These are phyloP conservation scores for Paradisaea rubra DNA, from an alignment of 2,113 vertebrate species.

Conservation along the genomic window DNA sequence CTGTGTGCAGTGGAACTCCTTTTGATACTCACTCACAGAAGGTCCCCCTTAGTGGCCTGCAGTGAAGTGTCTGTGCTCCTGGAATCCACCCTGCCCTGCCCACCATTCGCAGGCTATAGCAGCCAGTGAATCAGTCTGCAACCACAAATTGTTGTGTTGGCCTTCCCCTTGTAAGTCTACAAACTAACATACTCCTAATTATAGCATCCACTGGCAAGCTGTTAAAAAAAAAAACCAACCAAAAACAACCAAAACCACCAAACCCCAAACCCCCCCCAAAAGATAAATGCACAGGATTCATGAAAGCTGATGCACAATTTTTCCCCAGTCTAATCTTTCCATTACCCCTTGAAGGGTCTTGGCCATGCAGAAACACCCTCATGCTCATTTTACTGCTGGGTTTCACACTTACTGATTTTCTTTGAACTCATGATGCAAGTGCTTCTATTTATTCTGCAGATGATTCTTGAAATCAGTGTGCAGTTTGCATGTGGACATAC, in stretches of 20 bases:
- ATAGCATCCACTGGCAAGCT: neutral
- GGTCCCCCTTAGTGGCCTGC: neutral
- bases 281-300: neutral
- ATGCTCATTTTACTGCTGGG: neutral
- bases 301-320: slow-evolving; percentile 13
- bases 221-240: neutral
- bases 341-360: slow-evolving; percentile 1
- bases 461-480: neutral
- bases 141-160: neutral
- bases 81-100: neutral
- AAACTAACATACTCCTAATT: slow-evolving; percentile 31
- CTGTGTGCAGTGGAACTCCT: neutral
- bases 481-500: neutral
- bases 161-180: neutral
- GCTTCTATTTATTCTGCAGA: neutral
- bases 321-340: neutral
- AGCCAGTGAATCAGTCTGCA: neutral
- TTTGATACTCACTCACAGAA: neutral
- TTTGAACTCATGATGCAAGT: neutral
- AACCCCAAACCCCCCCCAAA: neutral
- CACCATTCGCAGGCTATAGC: neutral
- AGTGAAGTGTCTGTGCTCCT: neutral
- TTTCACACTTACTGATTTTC: neutral
- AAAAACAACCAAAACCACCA: too few species aligned
- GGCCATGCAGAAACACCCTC: neutral